Base-by-base conservation (phyloP, 2,888 invertebrate genomes). In the Latheticus oryzae region DNA sequence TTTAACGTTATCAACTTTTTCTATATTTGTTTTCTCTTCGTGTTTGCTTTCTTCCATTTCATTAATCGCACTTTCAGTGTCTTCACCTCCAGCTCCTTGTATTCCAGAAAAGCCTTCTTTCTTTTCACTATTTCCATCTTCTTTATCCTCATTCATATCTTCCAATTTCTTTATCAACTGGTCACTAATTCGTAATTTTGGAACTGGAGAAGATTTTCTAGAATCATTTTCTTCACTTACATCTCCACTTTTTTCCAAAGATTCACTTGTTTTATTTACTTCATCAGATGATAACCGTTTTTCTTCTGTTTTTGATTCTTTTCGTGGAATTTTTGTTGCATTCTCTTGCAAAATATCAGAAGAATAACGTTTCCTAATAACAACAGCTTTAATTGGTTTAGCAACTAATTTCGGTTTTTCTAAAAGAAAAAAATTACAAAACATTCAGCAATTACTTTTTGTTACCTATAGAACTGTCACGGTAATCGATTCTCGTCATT, bases 161-260 rank as follows among this genome's bases (percentile, higher is more conserved):
- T 68, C 67, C 12, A 78, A 60, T 48, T 73, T 73, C 48, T 75
- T 74, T 43, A 78, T 78, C 3, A 78, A 63, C 47, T 68, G 69
- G 50, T 78, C 77, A 5, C 73, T 65, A 12, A 78, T 77, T 62
- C 72, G 76, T 1, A 71, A 57, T 66, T 75, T 75, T 48, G 60
- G 73, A 19, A 64, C 66, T 3, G 75, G 70, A 1, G 74, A 71
- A 51, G 73, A 69, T 1, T 37, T 37, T 5, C 13, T 66, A 64
- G 54, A 67, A 7, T 38, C 13, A 8, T 43, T 60, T 48, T 75
- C 73, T 5, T 45, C 32, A 11, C 8, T 8, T 12, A 8, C 3
- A 1, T 16, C 9, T 11, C 9, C 2, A 28, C 9, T 28, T 0
- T 35, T 15, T 9, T 5, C 40, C 12, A 37, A 8, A 15, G 17